phyloP scores from a whole-genome alignment of 2,888 invertebrate species.

The Chymomyza fuscimana region DNA sequence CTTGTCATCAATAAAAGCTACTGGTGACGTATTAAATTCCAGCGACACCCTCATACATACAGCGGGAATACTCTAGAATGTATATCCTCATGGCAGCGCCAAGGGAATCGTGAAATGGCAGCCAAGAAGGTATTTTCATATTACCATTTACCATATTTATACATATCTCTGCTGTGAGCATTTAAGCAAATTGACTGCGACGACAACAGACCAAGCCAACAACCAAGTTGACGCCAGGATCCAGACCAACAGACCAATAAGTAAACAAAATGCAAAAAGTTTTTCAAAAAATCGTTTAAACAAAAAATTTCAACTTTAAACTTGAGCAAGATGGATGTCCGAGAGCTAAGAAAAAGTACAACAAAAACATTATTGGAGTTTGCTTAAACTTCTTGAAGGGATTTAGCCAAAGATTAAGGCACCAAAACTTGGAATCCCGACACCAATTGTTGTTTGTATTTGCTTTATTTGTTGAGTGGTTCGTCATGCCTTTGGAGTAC shows the following conservation, averaged over 20 bases:
- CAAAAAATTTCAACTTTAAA: background rate
- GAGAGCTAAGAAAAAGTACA: background rate
- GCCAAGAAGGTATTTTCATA: background rate
- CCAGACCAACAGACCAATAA: no score
- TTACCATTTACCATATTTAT: no score
- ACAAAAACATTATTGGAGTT: background rate
- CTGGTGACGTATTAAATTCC: background rate
- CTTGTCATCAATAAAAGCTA: background rate
- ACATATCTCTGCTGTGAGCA: background rate
- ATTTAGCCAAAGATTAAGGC: background rate
- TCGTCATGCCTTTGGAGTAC: no score
- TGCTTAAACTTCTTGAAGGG: no score
- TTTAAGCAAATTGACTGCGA: slow-evolving; percentile 37
- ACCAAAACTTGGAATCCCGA: background rate
- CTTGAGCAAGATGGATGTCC: background rate
- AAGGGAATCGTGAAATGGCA: background rate
- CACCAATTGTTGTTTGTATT: no score
- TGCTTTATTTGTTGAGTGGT: no score
- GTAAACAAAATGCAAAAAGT: background rate
- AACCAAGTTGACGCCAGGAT: no score
- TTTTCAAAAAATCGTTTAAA: background rate
- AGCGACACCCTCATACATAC: background rate
- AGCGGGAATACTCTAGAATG: no score
- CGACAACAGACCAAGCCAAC: no score
- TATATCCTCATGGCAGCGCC: background rate